phyloP scores from a whole-genome alignment of 2,888 invertebrate genomes.

The Caradrina clavipalpis region DNA sequence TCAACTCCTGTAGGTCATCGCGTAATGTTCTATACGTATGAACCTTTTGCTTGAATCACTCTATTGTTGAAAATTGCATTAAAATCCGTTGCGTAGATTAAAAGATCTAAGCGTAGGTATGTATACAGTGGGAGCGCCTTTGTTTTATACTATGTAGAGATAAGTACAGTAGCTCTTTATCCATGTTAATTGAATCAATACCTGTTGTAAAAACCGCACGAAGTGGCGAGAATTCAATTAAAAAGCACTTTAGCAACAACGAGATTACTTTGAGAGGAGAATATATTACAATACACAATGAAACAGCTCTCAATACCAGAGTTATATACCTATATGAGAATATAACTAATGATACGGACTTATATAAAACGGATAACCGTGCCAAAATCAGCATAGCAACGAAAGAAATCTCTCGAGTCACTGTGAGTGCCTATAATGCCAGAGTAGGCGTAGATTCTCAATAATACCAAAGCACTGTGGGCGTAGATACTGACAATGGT shows the following conservation, averaged over 20 bases:
- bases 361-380: not conserved
- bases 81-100: no score
- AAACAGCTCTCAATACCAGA: not conserved
- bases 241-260: conserved; percentile 18
- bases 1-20: no score
- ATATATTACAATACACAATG: conserved; percentile 14
- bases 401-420: not conserved
- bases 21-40: no score
- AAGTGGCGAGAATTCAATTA: conserved; percentile 13
- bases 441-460: not conserved
- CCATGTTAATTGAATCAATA: conserved; percentile 22
- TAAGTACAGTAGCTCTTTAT: conserved; percentile 10
- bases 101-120: no score
- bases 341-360: conserved; percentile 6
- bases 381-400: conserved; percentile 17
- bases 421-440: not conserved
- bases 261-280: not conserved
- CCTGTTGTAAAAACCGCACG: conserved; percentile 4
- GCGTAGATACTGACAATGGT: not conserved
- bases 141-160: no score
- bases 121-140: no score
- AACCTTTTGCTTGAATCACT: no score
- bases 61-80: no score
- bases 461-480: no score
- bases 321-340: conserved; percentile 28